Percentiles rank a stretch among this genome's conserved stretches.
Conservation (phyloP, 2,797 vertebrate species). For the Limosa lapponica region DNA sequence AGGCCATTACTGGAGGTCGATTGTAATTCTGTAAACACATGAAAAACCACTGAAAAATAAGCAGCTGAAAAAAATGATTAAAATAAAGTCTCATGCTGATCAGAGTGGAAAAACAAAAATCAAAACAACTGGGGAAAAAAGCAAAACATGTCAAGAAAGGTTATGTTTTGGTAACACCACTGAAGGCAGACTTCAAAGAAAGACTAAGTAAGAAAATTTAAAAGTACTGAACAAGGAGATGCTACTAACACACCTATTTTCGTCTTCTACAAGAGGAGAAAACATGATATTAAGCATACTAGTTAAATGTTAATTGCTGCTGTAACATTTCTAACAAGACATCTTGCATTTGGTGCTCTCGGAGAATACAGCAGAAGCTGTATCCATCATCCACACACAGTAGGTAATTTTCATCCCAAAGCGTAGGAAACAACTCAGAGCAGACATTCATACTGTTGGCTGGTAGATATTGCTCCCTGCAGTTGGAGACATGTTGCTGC, state of each 20-base stretch:
- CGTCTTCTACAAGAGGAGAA: neutral
- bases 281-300: neutral
- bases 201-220: neutral
- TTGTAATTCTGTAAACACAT: conserved; percentile 88
- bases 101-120: neutral
- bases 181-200: neutral
- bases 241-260: neutral
- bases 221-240: neutral
- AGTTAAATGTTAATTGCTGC: neutral
- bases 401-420: neutral
- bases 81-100: neutral
- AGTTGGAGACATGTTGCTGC: too few relatives aligned
- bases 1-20: conserved; percentile 86
- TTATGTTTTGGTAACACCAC: neutral
- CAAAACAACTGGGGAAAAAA: neutral
- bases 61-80: neutral
- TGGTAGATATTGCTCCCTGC: neutral
- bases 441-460: neutral
- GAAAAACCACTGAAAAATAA: neutral
- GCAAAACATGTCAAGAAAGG: neutral
- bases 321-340: neutral
- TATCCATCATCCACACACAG: neutral
- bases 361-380: neutral
- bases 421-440: neutral
- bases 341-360: neutral